A percentile compares a stretch with the other conserved stretches of the same genome.
These are phyloP conservation scores for Mycalesis mineus DNA, from an alignment of 2,888 invertebrate species.

Conservation along the genomic window DNA sequence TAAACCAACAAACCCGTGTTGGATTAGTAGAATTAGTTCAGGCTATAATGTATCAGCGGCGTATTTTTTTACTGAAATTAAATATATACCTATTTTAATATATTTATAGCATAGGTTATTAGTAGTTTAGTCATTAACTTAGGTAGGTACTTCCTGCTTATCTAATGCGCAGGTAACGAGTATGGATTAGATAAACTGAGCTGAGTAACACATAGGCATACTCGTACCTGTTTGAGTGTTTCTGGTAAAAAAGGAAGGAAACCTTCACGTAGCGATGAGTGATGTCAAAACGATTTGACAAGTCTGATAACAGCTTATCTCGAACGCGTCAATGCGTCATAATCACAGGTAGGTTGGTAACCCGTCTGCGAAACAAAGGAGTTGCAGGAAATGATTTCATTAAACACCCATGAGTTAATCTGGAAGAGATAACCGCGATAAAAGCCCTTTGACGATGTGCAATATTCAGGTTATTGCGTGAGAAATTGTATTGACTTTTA, in stretches of 20 bases:
- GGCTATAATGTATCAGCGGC: no score
- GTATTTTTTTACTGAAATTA: no score
- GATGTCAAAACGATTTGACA: conserved; percentile 57
- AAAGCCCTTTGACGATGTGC: conserved; percentile 4
- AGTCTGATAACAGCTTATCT: conserved; percentile 55
- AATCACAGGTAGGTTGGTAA: conserved; percentile 41
- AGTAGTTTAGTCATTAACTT: background rate
- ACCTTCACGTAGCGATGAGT: conserved; percentile 46
- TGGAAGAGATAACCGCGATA: conserved; percentile 6
- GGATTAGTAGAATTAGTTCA: no score
- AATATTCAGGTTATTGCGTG: conserved; percentile 7
- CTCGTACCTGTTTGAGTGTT: conserved; percentile 12
- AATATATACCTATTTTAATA: no score
- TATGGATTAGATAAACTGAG: conserved; percentile 9
- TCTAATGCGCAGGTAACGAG: background rate
- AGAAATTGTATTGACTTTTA: background rate
- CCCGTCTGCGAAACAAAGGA: conserved; percentile 27
- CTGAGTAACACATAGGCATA: conserved; percentile 9
- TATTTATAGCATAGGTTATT: no score
- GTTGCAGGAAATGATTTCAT: conserved; percentile 15
- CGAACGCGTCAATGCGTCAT: conserved; percentile 43
- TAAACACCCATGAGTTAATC: background rate
- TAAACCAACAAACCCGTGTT: no score
- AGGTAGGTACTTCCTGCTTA: background rate
- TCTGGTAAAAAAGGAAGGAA: conserved; percentile 19